phyloP scores from a whole-genome alignment of 2,113 vertebrate genomes.

The Perccottus glenii region DNA sequence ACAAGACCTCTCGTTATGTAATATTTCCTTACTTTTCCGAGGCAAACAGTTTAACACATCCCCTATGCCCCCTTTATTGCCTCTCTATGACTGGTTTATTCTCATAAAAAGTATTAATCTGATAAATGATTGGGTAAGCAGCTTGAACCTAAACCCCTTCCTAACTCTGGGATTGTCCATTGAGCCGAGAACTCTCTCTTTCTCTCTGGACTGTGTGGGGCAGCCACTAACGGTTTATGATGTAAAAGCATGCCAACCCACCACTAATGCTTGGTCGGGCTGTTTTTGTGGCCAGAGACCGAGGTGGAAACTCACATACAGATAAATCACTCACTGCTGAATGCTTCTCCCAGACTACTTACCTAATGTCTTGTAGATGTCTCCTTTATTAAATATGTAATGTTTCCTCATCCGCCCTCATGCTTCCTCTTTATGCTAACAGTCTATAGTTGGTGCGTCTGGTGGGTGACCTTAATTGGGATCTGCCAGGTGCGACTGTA shows the following conservation, averaged over 20 bases:
- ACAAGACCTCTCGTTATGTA: conserved; percentile 58
- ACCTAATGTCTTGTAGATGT: conserved; percentile 48
- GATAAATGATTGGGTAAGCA: conserved; percentile 76
- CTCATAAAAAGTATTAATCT: conserved; percentile 77
- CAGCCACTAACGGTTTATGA: conserved; percentile 63
- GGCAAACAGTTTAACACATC: conserved; percentile 61
- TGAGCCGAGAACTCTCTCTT: conserved; percentile 59
- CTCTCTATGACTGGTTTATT: conserved; percentile 69
- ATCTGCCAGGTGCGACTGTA: conserved; percentile 33
- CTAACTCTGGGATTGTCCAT: conserved; percentile 70
- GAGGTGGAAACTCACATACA: conserved; percentile 38
- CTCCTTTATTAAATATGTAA: conserved; percentile 66
- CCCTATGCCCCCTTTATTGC: conserved; percentile 52
- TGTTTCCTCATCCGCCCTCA: conserved; percentile 44
- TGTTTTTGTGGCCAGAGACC: conserved; percentile 38
- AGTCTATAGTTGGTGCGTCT: conserved; percentile 17
- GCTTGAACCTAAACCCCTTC: conserved; percentile 68
- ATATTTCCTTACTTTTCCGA: conserved; percentile 63
- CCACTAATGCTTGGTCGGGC: conserved; percentile 58
- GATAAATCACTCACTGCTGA: conserved; percentile 26
- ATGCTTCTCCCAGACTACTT: conserved; percentile 18
- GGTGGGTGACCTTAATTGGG: conserved; percentile 46
- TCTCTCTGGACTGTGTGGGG: conserved; percentile 31
- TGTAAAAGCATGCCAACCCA: conserved; percentile 68
- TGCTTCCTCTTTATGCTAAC: conserved; percentile 49